Evolutionary conservation across 2,113 vertebrate genomes (phyloP), one percentile per base, ranked within the genome.

Genomic region (Ellobius talpinus): DNA sequence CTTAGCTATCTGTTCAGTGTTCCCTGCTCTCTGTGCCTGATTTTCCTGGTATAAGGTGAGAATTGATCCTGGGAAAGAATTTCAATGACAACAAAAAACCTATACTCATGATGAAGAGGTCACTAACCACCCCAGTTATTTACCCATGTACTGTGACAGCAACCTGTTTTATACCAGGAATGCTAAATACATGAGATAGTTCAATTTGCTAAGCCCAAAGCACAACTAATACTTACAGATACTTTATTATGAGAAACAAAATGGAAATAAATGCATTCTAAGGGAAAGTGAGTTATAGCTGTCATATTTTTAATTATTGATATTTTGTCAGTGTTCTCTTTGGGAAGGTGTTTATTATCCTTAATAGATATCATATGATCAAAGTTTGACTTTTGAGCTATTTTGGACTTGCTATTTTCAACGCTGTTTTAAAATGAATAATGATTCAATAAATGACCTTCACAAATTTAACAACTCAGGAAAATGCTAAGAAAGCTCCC

Each of bases 371-470:
- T 19, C 12, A 39, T 29, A 78, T 63, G 11, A 87, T 50, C 24
- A 70, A 42, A 68, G 77, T 70, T 94, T 14, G 8, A n/a, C 70
- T 61, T 84, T 84, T 78, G 42, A 50, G 73, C 74, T 76, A 61
- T 31, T 87, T 95, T 66, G n/a, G 65, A 89, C 16, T n/a, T 79
- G 23, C 47, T 90, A 14, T 88, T 94, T 82, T 78, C 66, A 47
- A 29, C 12, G 50, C 84, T 72, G 50, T 90, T 96, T 95, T 93
- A 45, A 96, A 94, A 66, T 94, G 39, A 29, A 45, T 39, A 85
- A 72, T 42, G 42, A 58, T n/a, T 78, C 72, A 55, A 3, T 52
- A 72, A 52, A 58, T 58, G 21, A n/a, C 2, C 5, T 23, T 73
- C 19, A 63, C 17, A 66, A 85, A 42, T 50, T 24, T 10, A 66